A percentile compares a stretch with the other conserved stretches of the same genome.
Conservation (phyloP, 2,797 vertebrate species). For the Tokudaia tokunoshimensis region DNA sequence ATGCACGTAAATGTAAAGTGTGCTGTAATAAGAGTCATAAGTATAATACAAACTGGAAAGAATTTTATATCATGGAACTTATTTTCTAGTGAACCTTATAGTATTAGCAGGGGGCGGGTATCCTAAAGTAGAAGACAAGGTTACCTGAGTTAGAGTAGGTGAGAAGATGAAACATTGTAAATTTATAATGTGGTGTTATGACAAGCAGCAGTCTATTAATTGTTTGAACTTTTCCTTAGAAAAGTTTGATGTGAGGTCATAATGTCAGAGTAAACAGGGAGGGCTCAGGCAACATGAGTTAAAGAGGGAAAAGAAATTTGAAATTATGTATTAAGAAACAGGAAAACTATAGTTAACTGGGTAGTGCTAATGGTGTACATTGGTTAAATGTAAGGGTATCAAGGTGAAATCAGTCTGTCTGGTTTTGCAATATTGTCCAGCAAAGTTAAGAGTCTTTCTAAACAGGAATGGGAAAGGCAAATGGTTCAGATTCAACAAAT, state of each 20-base stretch:
- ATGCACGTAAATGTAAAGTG: neutral
- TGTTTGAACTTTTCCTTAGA: conserved; percentile 10
- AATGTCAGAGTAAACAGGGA: conserved; percentile 30
- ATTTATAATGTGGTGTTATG: neutral
- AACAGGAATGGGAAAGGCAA: conserved; percentile 1
- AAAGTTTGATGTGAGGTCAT: neutral
- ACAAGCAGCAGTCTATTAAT: neutral
- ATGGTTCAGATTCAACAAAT: neutral
- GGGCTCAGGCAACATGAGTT: neutral
- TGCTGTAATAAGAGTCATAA: neutral
- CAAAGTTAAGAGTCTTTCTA: neutral
- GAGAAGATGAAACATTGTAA: neutral
- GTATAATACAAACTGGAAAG: neutral
- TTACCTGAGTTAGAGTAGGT: neutral
- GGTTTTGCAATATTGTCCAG: neutral
- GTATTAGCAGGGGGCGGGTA: neutral
- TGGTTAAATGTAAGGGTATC: neutral
- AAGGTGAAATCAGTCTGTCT: conserved; percentile 17
- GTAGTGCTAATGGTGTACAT: neutral
- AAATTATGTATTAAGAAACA: conserved; percentile 30
- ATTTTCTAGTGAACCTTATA: conserved; percentile 1
- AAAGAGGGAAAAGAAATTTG: neutral
- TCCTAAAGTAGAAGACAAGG: neutral
- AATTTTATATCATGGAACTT: neutral
- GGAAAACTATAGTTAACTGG: neutral